Conservation (phyloP, 2,113 vertebrate genomes). For the Martes martes region DNA sequence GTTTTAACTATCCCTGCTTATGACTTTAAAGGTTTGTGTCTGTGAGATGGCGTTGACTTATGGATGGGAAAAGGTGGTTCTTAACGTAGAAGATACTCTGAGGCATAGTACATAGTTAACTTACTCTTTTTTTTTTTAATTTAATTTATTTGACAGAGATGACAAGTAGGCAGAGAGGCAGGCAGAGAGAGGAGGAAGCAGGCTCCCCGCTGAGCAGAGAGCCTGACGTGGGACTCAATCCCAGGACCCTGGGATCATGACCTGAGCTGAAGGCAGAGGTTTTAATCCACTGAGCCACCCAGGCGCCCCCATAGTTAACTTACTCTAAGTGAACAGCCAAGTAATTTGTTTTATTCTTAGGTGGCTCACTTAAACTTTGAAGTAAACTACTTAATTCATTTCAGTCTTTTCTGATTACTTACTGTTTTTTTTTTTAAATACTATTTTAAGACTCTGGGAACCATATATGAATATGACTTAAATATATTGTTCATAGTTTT, state of each 20-base stretch:
- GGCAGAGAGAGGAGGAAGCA: too few relatives aligned
- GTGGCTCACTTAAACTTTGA: background rate
- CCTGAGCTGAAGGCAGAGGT: too few relatives aligned
- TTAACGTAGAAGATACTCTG: background rate
- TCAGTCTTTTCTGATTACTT: background rate
- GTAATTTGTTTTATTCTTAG: background rate
- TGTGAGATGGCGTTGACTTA: background rate
- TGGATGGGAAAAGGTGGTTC: background rate
- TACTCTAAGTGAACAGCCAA: background rate
- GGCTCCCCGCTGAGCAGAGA: too few relatives aligned
- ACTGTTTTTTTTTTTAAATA: background rate
- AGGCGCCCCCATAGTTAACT: too few relatives aligned
- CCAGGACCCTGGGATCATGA: too few relatives aligned
- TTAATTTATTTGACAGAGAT: too few relatives aligned
- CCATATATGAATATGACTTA: background rate
- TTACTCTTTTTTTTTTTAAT: background rate
- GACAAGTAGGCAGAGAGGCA: too few relatives aligned
- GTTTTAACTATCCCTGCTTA: constrained; percentile 79
- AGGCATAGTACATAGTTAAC: background rate
- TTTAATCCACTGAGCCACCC: too few relatives aligned
- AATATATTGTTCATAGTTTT: background rate
- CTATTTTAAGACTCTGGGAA: background rate
- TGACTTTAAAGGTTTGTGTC: constrained; percentile 79
- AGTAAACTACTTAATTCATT: background rate
- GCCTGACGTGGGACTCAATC: too few relatives aligned